phyloP scores from a whole-genome alignment of 2,888 invertebrate species.

The Abrostola tripartita region DNA sequence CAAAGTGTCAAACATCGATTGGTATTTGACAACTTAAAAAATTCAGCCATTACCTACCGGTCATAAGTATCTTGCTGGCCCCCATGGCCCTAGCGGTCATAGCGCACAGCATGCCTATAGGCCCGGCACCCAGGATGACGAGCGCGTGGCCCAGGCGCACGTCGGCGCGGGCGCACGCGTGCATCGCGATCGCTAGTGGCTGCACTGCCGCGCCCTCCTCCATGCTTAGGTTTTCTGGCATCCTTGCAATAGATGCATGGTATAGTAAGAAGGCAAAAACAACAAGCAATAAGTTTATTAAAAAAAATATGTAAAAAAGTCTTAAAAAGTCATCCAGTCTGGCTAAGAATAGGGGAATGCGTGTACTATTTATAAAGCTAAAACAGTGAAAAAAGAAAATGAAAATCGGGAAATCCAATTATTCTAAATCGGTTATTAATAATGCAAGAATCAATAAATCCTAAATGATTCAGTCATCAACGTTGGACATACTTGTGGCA shows the following conservation, averaged over 20 bases:
- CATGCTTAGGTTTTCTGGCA: conserved; percentile 95
- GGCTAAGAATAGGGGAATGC: too few species aligned
- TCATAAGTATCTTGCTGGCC: conserved; percentile 92
- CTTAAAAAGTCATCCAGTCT: too few species aligned
- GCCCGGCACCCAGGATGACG: conserved; percentile 94
- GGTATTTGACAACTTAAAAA: too few species aligned
- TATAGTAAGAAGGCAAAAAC: background rate
- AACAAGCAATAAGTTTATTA: background rate
- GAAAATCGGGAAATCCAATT: too few species aligned
- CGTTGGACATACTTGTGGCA: conserved; percentile 91
- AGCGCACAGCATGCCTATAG: conserved; percentile 94
- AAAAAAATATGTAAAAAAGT: too few species aligned
- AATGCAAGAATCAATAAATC: too few species aligned
- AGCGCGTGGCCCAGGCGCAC: conserved; percentile 91
- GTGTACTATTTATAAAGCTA: too few species aligned
- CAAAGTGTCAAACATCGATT: too few species aligned
- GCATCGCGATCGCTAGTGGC: conserved; percentile 97
- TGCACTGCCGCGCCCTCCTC: conserved; percentile 98
- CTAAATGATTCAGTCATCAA: background rate
- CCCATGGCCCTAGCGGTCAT: conserved; percentile 95
- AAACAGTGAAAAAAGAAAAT: too few species aligned
- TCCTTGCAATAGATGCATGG: conserved; percentile 78
- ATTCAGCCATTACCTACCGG: conserved; percentile 85
- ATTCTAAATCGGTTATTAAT: too few species aligned
- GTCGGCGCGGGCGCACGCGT: conserved; percentile 95